Conservation (phyloP, 2,113 vertebrate species). For the Lasiurus borealis region DNA sequence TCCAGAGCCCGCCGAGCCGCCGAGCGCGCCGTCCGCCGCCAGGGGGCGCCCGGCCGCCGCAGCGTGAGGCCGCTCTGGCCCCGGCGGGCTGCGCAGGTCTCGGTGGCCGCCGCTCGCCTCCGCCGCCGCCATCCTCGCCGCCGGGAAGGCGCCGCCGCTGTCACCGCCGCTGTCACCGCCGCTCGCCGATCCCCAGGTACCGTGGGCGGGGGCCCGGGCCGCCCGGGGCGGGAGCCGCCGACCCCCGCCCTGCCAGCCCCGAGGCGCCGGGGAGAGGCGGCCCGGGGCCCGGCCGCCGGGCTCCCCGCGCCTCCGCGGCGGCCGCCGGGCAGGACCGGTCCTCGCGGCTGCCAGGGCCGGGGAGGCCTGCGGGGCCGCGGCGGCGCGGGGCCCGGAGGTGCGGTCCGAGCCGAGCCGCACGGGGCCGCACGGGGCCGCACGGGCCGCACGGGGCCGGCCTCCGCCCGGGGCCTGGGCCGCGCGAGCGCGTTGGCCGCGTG, state of each 20-base stretch:
- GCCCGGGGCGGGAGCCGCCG: background rate
- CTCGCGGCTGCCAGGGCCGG: background rate
- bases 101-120: background rate
- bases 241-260: background rate
- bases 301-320: background rate
- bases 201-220: background rate
- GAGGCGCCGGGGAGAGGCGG: background rate
- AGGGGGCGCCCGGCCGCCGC: slow-evolving; percentile 61
- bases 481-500: background rate
- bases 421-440: no score
- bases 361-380: background rate
- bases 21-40: slow-evolving; percentile 17
- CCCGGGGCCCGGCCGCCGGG: background rate
- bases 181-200: slow-evolving; percentile 52
- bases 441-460: background rate
- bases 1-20: background rate
- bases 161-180: rapidly evolving
- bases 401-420: background rate
- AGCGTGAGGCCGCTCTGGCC: slow-evolving; percentile 42
- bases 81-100: background rate
- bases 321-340: background rate
- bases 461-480: background rate
- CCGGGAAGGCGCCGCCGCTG: background rate
- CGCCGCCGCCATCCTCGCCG: background rate
- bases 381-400: background rate